These are phyloP conservation scores for Drosophila nigricruria DNA, from an alignment of 2,888 invertebrate species.

Conservation along the genomic window DNA sequence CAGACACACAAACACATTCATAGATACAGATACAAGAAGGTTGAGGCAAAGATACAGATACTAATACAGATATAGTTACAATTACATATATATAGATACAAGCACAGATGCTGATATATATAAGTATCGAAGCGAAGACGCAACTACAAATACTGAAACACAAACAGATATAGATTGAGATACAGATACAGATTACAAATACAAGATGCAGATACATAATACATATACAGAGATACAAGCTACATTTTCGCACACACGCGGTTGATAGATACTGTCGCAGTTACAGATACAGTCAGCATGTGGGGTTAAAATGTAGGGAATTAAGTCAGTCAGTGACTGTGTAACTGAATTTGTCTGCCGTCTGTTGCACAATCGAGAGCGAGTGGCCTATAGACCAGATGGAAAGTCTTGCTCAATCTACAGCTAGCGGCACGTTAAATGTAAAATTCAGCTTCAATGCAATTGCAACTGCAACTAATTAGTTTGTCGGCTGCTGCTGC, in stretches of 20 bases:
- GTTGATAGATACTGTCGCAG: not conserved
- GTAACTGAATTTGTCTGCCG: constrained; percentile 75
- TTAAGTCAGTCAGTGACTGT: constrained; percentile 76
- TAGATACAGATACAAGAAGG: not conserved
- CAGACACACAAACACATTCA: constrained; percentile 21
- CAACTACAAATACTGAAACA: not conserved
- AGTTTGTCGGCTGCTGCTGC: constrained; percentile 58
- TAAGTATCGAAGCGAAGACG: not conserved
- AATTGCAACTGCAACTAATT: constrained; percentile 76
- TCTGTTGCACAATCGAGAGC: constrained; percentile 70
- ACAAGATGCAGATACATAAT: not conserved
- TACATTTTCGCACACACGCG: constrained; percentile 5
- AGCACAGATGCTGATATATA: not conserved
- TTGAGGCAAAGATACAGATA: not conserved
- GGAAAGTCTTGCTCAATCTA: constrained; percentile 68
- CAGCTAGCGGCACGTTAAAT: constrained; percentile 37
- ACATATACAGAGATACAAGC: not conserved
- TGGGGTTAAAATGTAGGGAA: constrained; percentile 71
- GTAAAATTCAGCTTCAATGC: constrained; percentile 69
- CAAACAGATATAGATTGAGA: not conserved
- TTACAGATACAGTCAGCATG: constrained; percentile 18
- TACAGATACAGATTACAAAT: not conserved
- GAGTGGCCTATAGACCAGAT: constrained; percentile 20
- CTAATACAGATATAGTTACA: not conserved
- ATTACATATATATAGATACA: not conserved